Evolutionary conservation across 2,113 vertebrate species (phyloP), one percentile per base, ranked within the genome.

Genomic region (Oreochromis spilurus): DNA sequence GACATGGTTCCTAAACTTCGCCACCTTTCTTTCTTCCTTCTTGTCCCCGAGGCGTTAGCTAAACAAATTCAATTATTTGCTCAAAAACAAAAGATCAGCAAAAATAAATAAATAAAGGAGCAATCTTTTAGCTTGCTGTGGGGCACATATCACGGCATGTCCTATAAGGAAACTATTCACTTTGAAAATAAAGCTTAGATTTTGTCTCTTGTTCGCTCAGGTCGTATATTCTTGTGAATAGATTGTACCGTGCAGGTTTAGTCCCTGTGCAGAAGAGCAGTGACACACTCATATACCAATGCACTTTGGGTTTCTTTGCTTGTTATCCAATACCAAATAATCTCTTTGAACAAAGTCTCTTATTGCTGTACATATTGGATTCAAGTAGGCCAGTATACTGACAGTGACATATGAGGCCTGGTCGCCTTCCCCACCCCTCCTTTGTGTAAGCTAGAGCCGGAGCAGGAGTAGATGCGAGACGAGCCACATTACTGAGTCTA

Each of bases 321-420:
- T 87, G 91, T 93, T 94, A 90, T 89, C 87, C 86, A 88, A 38
- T 83, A 80, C 67, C 92, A 91, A 83, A 83, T 89, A 89, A 92
- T 91, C 60, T 70, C 62, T 88, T 82, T 85, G 86, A 90, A 85
- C 78, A 88, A 79, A 90, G 78, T 86, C 83, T 91, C 48, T 90
- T 80, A 43, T 83, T 82, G 88, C 78, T 84, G 83, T 81, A 88
- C 79, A 86, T 92, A 83, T 88, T 92, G 84, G 79, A 93, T 94
- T 90, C 80, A 81, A 81, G 82, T 48, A 67, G 80, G 72, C 82
- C 86, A 77, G 75, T 70, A 38, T 38, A 19, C 36, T 89, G 92
- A 92, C 91, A 92, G 83, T 92, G 88, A 93, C 88, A 89, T 88
- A 91, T 89, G 91, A 93, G 84, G 79, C 83, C 82, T 80, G 48